Conservation (phyloP, 2,797 vertebrate species). For the Pipistrellus pygmaeus region DNA sequence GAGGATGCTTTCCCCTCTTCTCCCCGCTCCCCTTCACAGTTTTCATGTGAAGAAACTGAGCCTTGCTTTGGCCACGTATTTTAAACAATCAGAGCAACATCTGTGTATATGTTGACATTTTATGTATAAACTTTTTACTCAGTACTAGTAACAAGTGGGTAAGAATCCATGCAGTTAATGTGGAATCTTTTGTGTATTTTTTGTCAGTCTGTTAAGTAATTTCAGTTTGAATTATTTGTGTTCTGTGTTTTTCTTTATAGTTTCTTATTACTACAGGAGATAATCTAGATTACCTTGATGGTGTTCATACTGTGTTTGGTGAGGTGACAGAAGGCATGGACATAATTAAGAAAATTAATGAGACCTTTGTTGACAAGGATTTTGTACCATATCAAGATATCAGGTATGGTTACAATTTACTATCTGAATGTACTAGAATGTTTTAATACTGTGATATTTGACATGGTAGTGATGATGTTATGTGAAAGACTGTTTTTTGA, state of each 20-base stretch:
- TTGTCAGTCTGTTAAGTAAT: constrained; percentile 47
- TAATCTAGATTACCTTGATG: constrained; percentile 96
- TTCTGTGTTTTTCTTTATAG: constrained; percentile 84
- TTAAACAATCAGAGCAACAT: neutral
- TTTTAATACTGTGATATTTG: constrained; percentile 26
- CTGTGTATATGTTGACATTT: neutral
- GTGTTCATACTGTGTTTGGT: constrained; percentile 97
- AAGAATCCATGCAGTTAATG: constrained; percentile 23
- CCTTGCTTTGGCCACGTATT: constrained; percentile 24
- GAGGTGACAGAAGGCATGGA: constrained; percentile 98
- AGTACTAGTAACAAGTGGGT: constrained; percentile 10
- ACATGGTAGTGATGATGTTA: neutral
- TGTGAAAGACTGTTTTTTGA: neutral
- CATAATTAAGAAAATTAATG: constrained; percentile 95
- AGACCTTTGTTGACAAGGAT: constrained; percentile 96
- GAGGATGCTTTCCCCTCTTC: neutral
- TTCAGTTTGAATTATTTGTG: constrained; percentile 56
- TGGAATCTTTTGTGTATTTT: constrained; percentile 31
- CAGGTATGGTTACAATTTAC: constrained; percentile 88
- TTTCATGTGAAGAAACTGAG: neutral
- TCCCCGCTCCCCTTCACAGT: neutral
- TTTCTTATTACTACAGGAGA: constrained; percentile 97
- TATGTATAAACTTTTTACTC: constrained; percentile 45
- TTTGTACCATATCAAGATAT: constrained; percentile 98
- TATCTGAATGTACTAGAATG: neutral